Conservation (phyloP, 2,797 vertebrate species). For the Ibycter americanus region DNA sequence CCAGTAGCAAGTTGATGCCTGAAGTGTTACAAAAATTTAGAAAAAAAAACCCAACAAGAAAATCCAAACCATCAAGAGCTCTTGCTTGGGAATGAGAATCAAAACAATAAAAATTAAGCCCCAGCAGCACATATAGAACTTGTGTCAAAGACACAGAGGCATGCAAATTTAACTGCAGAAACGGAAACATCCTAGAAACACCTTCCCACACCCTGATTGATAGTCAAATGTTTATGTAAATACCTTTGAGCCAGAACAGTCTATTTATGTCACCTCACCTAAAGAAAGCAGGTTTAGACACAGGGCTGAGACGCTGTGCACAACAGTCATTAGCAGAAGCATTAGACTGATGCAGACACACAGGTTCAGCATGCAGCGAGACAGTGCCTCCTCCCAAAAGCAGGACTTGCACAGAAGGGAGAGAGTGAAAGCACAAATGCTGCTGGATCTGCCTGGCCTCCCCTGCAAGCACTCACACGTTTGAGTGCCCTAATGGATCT, state of each 20-base stretch:
- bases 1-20: not conserved
- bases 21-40: not conserved
- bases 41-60: not conserved
- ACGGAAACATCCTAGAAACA: constrained; percentile 33
- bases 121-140: not conserved
- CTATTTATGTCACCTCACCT: not conserved
- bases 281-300: not conserved
- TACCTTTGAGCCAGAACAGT: not conserved
- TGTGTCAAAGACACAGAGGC: not conserved
- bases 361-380: not conserved
- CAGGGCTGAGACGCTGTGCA: not conserved
- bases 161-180: constrained; percentile 18
- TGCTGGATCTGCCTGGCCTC: not conserved
- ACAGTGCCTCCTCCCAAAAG: not conserved
- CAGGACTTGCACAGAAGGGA: not conserved
- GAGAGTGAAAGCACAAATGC: not conserved
- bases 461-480: not conserved
- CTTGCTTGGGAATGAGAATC: not conserved
- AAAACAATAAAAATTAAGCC: not conserved
- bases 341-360: not conserved
- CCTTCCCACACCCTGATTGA: not conserved
- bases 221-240: not conserved
- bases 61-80: not conserved
- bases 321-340: not conserved
- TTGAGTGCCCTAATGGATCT: not conserved